Evolutionary conservation across 37 sponge, comb jelly and placozoan genomes (phyloP), one percentile per base, ranked within the genome.

Genomic region (Halichondria panicea): DNA sequence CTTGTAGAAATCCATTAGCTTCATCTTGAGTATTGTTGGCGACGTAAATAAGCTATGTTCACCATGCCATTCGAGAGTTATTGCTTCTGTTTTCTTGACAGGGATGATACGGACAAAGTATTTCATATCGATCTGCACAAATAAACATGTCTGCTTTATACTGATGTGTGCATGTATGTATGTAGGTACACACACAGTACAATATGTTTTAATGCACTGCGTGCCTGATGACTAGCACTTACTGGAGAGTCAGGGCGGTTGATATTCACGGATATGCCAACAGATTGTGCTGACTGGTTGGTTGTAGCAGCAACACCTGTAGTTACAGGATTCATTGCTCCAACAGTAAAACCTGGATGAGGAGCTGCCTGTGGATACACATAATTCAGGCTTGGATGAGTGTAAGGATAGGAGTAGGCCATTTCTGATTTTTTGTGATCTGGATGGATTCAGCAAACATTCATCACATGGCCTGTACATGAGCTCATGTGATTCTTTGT

Each of bases 211-310:
- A 11, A 18, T 48, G 52, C 52, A 18, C 52, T 18, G 52, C 15
- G 15, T 18, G 11, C 15, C 11, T 48, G 15, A 48, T 48, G 15
- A 18, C 15, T 18, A 48, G 52, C 15, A 48, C 52, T 48, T 48
- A 48, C 52, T 48, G 52, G 52, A 15, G 52, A 48, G 52, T 48
- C 52, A 48, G 52, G 11, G 52, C 13, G 52, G 15, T 48, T 48
- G 52, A 48, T 48, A 48, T 48, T 48, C 52, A 48, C 52, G 11
- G 52, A 48, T 48, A 48, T 48, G 13, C 52, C 52, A 48, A 48
- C 52, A 48, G 52, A 48, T 48, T 48, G 52, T 48, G 52, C 52
- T 48, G 52, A 15, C 52, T 48, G 52, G 52, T 48, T 48, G 52
- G 52, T 18, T 48, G 52, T 48, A 11, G 52, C 52, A 18, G 52